Percentiles rank a stretch among this genome's conserved stretches.
These are phyloP conservation scores for Berghia stephanieae DNA, from an alignment of 1,140 invertebrate species.

Conservation along the genomic window DNA sequence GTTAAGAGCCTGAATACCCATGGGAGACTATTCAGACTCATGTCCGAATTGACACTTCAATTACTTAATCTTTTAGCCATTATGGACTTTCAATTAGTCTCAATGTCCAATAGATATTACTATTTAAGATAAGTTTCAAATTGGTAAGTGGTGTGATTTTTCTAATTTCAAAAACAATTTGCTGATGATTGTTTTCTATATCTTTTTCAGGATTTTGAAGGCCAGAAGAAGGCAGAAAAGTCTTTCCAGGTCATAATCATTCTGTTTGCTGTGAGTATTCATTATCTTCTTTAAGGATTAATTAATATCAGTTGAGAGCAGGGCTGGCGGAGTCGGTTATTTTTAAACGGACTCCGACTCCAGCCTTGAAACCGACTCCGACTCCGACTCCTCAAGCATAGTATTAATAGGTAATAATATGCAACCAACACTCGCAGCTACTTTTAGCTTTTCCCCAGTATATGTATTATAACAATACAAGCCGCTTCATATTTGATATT, in stretches of 20 bases:
- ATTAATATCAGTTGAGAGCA: not conserved
- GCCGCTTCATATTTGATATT: no score
- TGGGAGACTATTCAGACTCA: no score
- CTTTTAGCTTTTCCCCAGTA: no score
- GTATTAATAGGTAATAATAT: no score
- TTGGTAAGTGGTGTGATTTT: no score
- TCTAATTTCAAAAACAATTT: no score
- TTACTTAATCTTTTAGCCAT: not conserved
- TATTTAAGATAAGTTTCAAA: not conserved
- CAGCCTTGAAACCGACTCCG: not conserved
- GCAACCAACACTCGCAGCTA: no score
- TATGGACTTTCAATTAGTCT: not conserved
- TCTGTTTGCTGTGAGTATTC: conserved; percentile 79
- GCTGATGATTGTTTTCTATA: conserved; percentile 12
- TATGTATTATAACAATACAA: no score
- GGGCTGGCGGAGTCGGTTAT: not conserved
- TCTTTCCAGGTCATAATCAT: conserved; percentile 88
- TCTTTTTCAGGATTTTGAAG: conserved; percentile 81
- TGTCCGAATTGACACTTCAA: not conserved
- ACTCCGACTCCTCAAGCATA: not conserved
- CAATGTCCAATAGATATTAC: not conserved
- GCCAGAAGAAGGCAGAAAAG: conserved; percentile 87
- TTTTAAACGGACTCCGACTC: not conserved
- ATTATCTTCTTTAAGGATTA: not conserved
- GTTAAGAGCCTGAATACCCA: no score